Base-by-base conservation (phyloP, 2,888 invertebrate species). In the Tiliacea aurago region DNA sequence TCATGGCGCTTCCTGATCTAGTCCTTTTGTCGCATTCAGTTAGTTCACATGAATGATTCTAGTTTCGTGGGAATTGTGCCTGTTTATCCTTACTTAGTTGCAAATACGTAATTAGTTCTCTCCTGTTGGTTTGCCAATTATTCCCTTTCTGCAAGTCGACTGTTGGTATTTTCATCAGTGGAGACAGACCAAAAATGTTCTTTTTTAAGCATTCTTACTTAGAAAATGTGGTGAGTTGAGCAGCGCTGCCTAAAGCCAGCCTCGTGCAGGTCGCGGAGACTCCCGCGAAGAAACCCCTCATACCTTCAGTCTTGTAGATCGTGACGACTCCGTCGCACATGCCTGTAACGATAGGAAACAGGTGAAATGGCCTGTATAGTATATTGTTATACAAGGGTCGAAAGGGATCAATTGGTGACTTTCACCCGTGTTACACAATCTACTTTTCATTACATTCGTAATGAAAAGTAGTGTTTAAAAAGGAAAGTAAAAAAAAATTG, bases 171-270 rank as follows among this genome's bases (percentile, higher is more conserved):
- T 37, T 37, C 37, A 37, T 4, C 37, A 37, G 37, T 37, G 37
- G 37, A 37, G 37, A 37, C 37, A 37, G 37, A 37, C 37, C 37
- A 4, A 37, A 37, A 37, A 37, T 37, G 4, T 37, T 37, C 4
- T 37, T 37, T 20, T 28, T 43, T 18, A 49, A n/a, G 20, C 51
- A 13, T 56, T 41, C 92, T 91, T 93, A 96, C 96, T 92, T 96
- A 55, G 98, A 97, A 91, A 98, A 99, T 0, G 98, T 97, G 5
- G 98, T 97, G 18, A 99, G 95, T 90, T 99, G 99, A 0, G 98
- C 97, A 0, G 98, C 97, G 62, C 99, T 99, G 13, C 98, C 99
- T 6, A 98, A 97, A 28, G 97, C 97, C 15, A 98, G 96, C 80
- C 98, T 96, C n/a, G 97, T 97, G 86, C 98, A 96, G 3, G 98